Evolutionary conservation across 2,797 vertebrate species (phyloP), one percentile per base, ranked within the genome.

Genomic region (Sebastes vulpes): DNA sequence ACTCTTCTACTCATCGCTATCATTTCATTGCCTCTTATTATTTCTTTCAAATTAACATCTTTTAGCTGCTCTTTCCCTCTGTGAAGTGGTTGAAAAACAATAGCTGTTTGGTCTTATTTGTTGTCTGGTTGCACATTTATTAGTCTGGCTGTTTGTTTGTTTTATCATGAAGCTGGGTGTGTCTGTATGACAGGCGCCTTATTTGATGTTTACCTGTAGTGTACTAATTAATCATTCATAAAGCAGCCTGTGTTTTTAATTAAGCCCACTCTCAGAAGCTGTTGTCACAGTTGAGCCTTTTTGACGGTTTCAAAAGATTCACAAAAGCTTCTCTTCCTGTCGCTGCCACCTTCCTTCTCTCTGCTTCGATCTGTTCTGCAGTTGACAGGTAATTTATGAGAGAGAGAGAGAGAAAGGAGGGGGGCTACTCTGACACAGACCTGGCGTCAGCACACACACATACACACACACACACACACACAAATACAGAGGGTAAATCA

Each of bases 311-410:
- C 57, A 86, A 81, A 85, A 86, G 50, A 85, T 26, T 66, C 69
- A 75, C 42, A 71, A 88, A 85, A 73, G 76, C 78, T 28, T 74
- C 54, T 80, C 80, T 77, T 64, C 79, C 63, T 66, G 58, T 80
- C 79, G 70, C 81, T 71, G 65, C 83, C 72, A 65, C 83, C 79
- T 75, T 76, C 78, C 61, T 70, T 69, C 78, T 82, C 85, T 76
- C 86, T 73, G 84, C 87, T 94, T 92, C 86, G 87, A 94, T 95
- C 92, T 86, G 92, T 86, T 94, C 85, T 85, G 91, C 91, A 68
- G 92, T 72, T 92, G 92, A 94, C 92, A 92, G 90, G 92, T 94
- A 92, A 93, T 96, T 95, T 95, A 95, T 94, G 91, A 92, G 86
- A 29, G 70, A 67, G 25, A 68, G 35, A 42, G 14, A 42, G 12